phyloP scores from a whole-genome alignment of 2,888 invertebrate genomes.

The Mechanitis mazaeus region DNA sequence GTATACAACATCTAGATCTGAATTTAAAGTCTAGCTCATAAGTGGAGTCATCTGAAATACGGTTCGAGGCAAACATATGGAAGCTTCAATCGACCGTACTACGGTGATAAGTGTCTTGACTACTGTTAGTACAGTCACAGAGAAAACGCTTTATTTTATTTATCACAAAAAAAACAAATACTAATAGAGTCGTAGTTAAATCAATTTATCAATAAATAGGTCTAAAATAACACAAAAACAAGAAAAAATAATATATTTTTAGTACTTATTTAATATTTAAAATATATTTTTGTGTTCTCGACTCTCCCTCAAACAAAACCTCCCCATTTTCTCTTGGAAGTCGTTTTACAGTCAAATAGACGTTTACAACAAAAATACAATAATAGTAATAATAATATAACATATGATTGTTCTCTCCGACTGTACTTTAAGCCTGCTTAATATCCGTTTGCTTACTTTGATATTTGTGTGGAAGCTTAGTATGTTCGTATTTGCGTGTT shows the following conservation, averaged over 20 bases:
- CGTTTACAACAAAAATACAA: no score
- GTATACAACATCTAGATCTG: neutral
- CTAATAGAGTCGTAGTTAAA: no score
- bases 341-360: no score
- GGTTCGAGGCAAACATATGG: slow-evolving; percentile 47
- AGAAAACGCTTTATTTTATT: slow-evolving; percentile 31
- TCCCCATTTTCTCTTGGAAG: no score
- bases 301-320: no score
- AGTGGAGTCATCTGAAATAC: slow-evolving; percentile 40
- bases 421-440: slow-evolving; percentile 56
- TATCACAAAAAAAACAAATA: no score
- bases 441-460: slow-evolving; percentile 63
- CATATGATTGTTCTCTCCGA: slow-evolving; percentile 25
- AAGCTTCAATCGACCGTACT: slow-evolving; percentile 58
- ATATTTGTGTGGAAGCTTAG: slow-evolving; percentile 65
- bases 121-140: slow-evolving; percentile 38
- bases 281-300: no score
- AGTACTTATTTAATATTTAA: no score
- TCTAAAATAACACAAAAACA: no score
- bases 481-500: slow-evolving; percentile 53
- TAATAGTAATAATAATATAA: neutral
- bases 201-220: no score
- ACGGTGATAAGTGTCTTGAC: slow-evolving; percentile 48
- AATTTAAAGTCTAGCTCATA: slow-evolving; percentile 13
- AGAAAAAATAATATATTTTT: no score